Evolutionary conservation across 1,140 invertebrate species (phyloP).

Genomic region (Caenorhabditis tropicalis): DNA sequence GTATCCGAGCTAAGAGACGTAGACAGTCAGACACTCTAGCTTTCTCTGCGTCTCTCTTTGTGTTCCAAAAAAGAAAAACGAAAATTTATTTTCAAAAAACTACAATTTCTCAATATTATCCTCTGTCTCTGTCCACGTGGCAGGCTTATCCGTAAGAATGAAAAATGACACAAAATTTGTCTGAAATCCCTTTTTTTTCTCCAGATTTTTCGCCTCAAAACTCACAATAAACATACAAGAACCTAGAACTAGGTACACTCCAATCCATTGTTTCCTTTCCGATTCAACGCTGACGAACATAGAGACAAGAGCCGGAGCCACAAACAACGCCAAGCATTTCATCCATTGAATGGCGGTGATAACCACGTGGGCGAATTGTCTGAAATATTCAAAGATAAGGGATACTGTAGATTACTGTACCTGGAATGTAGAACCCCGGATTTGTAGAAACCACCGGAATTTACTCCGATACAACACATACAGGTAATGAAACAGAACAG

Average conservation of each 20-base stretch:
- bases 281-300: slow-evolving; percentile 35
- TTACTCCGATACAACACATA: slow-evolving; percentile 56
- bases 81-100: not conserved
- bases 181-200: slow-evolving; percentile 17
- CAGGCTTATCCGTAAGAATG: slow-evolving; percentile 61
- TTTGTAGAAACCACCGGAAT: slow-evolving; percentile 66
- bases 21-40: too few relatives aligned
- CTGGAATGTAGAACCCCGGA: slow-evolving; percentile 62
- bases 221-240: not conserved
- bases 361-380: slow-evolving; percentile 52
- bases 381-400: slow-evolving; percentile 10
- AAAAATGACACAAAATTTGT: slow-evolving; percentile 63
- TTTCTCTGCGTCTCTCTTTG: not conserved
- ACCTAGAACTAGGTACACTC: slow-evolving; percentile 34
- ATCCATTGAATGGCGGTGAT: slow-evolving; percentile 52
- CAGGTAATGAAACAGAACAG: slow-evolving; percentile 1
- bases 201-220: not conserved
- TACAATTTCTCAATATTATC: not conserved
- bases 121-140: slow-evolving; percentile 59
- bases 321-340: slow-evolving; percentile 49
- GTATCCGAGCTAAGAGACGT: too few relatives aligned
- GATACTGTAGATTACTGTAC: slow-evolving; percentile 9
- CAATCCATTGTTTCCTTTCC: slow-evolving; percentile 18
- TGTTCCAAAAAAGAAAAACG: not conserved
- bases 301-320: slow-evolving; percentile 24